These are phyloP conservation scores for Myrmophylax atrothorax DNA, from an alignment of 2,113 vertebrate species.

Conservation along the genomic window DNA sequence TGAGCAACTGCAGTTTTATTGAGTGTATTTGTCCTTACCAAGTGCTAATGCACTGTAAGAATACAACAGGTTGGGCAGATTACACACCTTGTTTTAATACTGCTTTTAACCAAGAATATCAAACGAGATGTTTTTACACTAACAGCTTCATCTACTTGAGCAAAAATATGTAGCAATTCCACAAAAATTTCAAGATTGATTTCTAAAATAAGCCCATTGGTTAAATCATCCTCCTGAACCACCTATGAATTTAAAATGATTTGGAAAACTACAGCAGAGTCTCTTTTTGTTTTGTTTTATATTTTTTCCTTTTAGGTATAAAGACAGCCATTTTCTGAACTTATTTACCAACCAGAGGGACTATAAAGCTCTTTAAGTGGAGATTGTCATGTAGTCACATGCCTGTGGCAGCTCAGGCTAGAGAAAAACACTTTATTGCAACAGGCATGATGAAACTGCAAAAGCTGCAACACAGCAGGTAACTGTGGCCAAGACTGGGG, in stretches of 20 bases:
- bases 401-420: neutral
- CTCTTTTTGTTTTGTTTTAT: neutral
- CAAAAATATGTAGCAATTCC: neutral
- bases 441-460: neutral
- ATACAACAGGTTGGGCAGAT: neutral
- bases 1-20: neutral
- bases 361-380: fast-evolving
- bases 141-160: neutral
- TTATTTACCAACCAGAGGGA: neutral
- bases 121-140: neutral
- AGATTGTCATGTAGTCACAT: neutral
- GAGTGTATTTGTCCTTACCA: neutral
- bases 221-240: neutral
- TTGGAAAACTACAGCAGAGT: neutral
- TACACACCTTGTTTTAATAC: neutral
- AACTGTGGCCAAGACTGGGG: neutral
- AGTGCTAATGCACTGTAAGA: neutral
- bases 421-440: neutral
- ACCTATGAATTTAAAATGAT: neutral
- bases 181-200: neutral
- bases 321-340: neutral
- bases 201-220: neutral
- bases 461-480: constrained; percentile 21
- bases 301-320: neutral
- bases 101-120: neutral